These are phyloP conservation scores for Caenorhabditis angaria DNA, from an alignment of 2,888 invertebrate genomes.

Conservation along the genomic window DNA sequence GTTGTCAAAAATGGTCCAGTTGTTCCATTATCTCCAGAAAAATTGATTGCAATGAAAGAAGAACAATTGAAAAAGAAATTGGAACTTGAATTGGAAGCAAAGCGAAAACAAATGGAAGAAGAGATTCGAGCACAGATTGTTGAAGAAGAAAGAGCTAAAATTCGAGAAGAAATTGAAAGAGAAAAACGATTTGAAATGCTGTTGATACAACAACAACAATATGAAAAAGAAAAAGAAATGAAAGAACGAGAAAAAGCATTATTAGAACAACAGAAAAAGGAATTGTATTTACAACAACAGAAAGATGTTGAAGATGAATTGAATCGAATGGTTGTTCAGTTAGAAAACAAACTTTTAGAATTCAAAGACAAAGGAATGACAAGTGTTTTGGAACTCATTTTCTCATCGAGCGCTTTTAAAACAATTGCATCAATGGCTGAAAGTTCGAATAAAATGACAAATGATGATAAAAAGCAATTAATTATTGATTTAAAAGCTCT, in stretches of 20 bases:
- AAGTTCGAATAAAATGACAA: slow-evolving; percentile 1
- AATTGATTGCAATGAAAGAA: slow-evolving; percentile 10
- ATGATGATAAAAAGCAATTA: slow-evolving; percentile 24
- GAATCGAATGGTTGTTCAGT: slow-evolving; percentile 13
- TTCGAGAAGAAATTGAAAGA: slow-evolving; percentile 24
- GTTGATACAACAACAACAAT: slow-evolving; percentile 23
- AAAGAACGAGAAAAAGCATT: slow-evolving; percentile 15
- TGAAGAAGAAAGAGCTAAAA: slow-evolving; percentile 29
- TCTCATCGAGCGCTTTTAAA: slow-evolving; percentile 21
- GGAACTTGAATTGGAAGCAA: slow-evolving; percentile 16
- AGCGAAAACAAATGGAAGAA: slow-evolving; percentile 23
- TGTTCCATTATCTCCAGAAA: slow-evolving; percentile 10
- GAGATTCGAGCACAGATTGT: slow-evolving; percentile 20
- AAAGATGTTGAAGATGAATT: slow-evolving; percentile 28
- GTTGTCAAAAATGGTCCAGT: not conserved
- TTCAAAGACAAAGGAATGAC: slow-evolving; percentile 13
- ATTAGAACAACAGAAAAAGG: slow-evolving; percentile 17
- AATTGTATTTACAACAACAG: slow-evolving; percentile 3
- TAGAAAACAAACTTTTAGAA: slow-evolving; percentile 14
- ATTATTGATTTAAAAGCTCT: slow-evolving; percentile 17
- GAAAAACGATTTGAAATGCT: slow-evolving; percentile 25
- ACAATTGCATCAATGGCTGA: slow-evolving; percentile 14
- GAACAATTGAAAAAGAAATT: slow-evolving; percentile 16
- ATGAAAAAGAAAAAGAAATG: slow-evolving; percentile 7
- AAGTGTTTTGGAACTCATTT: slow-evolving; percentile 19